A percentile compares a stretch with the other conserved stretches of the same genome.
Evolutionary conservation across 2,797 vertebrate species (phyloP).

Genomic region (Anisognathus igniventris): DNA sequence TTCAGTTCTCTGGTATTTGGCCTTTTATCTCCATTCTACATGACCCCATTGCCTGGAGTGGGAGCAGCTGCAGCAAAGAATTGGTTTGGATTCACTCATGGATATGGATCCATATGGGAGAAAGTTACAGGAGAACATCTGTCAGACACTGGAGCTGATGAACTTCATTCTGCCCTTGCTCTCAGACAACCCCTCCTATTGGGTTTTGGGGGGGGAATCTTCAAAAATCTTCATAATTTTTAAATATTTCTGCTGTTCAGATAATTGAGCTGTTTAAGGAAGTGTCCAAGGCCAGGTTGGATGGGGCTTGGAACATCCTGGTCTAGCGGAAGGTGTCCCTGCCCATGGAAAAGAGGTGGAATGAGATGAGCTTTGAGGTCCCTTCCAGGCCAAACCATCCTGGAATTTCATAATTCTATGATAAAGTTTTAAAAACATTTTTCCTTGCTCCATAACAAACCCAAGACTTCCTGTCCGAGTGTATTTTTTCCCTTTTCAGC

Average conservation of each 20-base stretch:
- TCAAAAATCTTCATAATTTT: not conserved
- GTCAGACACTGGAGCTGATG: not conserved
- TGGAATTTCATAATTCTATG: not conserved
- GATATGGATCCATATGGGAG: not conserved
- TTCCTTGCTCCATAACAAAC: not conserved
- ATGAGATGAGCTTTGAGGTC: not conserved
- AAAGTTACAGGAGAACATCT: not conserved
- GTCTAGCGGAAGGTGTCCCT: not conserved
- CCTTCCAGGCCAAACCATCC: not conserved
- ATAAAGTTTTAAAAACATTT: not conserved
- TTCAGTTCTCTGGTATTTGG: not conserved
- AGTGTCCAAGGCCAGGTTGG: not conserved
- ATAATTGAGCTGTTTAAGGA: not conserved
- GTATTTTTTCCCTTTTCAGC: not conserved
- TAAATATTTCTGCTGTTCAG: not conserved
- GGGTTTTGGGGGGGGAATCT: not conserved
- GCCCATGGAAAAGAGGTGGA: not conserved
- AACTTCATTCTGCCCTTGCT: not conserved
- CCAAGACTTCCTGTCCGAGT: not conserved
- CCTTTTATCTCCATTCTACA: not conserved
- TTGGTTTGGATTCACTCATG: not conserved
- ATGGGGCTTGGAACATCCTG: not conserved
- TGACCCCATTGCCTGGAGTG: not conserved
- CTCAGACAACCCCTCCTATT: not conserved
- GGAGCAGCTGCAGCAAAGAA: not conserved